phyloP scores from a whole-genome alignment of 1,140 invertebrate species.

The Lasaia peninsularis region DNA sequence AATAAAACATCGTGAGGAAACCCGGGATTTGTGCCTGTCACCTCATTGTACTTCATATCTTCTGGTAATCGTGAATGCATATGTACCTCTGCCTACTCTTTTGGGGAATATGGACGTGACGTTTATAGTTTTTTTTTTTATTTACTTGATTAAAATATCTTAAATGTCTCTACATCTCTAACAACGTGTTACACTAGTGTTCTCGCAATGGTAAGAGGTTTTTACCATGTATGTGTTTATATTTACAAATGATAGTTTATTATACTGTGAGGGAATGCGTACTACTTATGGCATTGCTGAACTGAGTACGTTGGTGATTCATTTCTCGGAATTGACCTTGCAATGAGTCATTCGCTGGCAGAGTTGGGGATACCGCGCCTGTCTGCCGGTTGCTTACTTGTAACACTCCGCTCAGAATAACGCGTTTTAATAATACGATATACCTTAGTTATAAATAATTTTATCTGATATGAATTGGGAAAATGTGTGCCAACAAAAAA shows the following conservation, averaged over 20 bases:
- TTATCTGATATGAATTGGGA: slow-evolving; percentile 18
- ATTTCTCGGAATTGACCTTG: slow-evolving; percentile 78
- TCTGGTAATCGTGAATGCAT: too few relatives aligned
- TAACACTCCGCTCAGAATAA: slow-evolving; percentile 58
- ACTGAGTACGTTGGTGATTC: slow-evolving; percentile 74
- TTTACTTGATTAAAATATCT: not conserved
- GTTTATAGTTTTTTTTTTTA: too few relatives aligned
- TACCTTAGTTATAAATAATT: slow-evolving; percentile 7
- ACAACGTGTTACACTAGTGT: not conserved
- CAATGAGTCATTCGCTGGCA: slow-evolving; percentile 77
- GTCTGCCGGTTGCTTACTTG: slow-evolving; percentile 69
- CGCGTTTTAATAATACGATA: slow-evolving; percentile 31
- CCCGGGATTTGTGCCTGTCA: too few relatives aligned
- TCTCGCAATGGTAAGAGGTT: not conserved
- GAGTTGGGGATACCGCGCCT: slow-evolving; percentile 77
- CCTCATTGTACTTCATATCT: too few relatives aligned
- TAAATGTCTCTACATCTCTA: not conserved
- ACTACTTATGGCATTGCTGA: slow-evolving; percentile 69
- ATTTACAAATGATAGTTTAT: slow-evolving; percentile 34
- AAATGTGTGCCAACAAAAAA: slow-evolving; percentile 52
- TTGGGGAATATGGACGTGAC: too few relatives aligned
- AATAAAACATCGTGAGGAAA: too few relatives aligned
- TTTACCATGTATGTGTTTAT: slow-evolving; percentile 26
- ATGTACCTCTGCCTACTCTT: too few relatives aligned
- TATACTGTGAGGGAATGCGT: slow-evolving; percentile 57